These are phyloP conservation scores for Sebastes vulpes DNA, from an alignment of 2,797 vertebrate genomes.

Conservation along the genomic window DNA sequence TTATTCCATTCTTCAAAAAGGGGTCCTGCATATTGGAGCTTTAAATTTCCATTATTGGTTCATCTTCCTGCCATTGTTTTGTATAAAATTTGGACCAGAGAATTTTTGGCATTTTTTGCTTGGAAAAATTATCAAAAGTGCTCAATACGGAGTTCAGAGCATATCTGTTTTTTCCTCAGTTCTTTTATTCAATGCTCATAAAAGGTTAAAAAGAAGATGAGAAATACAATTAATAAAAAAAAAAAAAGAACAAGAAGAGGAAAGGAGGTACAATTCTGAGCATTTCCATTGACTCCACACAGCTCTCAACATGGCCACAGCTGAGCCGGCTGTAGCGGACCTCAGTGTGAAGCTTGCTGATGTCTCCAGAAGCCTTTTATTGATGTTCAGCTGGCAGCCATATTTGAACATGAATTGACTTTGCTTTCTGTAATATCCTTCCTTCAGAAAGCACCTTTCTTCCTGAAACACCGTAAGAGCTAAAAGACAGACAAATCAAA, in stretches of 20 bases:
- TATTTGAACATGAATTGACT: too few species aligned
- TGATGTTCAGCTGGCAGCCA: too few species aligned
- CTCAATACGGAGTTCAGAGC: background rate
- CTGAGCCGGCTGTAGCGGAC: background rate
- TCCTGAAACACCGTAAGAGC: too few species aligned
- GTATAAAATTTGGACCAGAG: background rate
- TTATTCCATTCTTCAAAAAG: background rate
- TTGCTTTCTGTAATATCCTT: too few species aligned
- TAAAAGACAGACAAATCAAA: too few species aligned
- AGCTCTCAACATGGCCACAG: background rate
- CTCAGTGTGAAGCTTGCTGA: too few species aligned
- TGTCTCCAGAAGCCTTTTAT: too few species aligned
- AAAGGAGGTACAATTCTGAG: background rate
- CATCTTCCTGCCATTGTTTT: background rate
- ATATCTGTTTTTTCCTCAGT: background rate
- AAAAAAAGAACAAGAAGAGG: background rate
- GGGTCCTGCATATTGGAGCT: background rate
- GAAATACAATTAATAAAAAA: background rate
- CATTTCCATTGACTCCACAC: background rate
- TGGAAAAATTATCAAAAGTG: background rate
- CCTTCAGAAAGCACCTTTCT: too few species aligned
- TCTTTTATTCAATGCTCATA: background rate
- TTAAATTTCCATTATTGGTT: background rate
- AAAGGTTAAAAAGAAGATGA: background rate
- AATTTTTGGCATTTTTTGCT: background rate